Evolutionary conservation across 2,113 vertebrate genomes (phyloP).

Genomic region (Paradoxurus hermaphroditus): DNA sequence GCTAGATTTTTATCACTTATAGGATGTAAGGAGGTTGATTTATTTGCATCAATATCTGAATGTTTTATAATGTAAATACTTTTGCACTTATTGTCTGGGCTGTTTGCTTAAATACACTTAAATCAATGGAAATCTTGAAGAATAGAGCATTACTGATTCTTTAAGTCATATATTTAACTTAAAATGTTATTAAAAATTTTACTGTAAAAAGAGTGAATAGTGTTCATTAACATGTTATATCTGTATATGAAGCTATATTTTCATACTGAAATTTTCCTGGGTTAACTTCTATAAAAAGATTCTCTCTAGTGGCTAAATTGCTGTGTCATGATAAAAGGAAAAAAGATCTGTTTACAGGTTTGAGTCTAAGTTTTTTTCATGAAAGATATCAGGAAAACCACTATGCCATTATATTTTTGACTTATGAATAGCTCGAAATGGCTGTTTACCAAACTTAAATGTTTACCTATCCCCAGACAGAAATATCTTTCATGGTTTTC

Average conservation of each 20-base stretch:
- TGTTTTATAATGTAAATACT: not conserved
- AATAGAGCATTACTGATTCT: not conserved
- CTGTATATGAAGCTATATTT: conserved; percentile 3
- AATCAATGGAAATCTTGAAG: not conserved
- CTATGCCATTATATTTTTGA: conserved; percentile 11
- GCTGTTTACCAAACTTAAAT: conserved; percentile 32
- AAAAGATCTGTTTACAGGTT: conserved; percentile 26
- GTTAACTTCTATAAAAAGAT: not conserved
- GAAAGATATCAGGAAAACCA: not conserved
- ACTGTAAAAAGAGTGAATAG: not conserved
- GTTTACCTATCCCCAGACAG: conserved; percentile 16
- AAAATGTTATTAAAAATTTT: not conserved
- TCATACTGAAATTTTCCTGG: conserved; percentile 11
- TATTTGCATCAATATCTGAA: not conserved
- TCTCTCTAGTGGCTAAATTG: not conserved
- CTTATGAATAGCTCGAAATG: conserved; percentile 8
- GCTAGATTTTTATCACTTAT: not conserved
- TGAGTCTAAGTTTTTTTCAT: not conserved
- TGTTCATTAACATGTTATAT: not conserved
- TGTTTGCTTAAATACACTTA: conserved; percentile 11
- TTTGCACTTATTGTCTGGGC: not conserved
- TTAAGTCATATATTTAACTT: conserved; percentile 13
- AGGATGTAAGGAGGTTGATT: not conserved
- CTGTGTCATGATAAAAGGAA: conserved; percentile 3
- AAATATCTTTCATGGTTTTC: conserved; percentile 39